Percentiles rank a stretch among this genome's conserved stretches.
Evolutionary conservation across 2,113 vertebrate species (phyloP).

Genomic region (Sceloporus undulatus): DNA sequence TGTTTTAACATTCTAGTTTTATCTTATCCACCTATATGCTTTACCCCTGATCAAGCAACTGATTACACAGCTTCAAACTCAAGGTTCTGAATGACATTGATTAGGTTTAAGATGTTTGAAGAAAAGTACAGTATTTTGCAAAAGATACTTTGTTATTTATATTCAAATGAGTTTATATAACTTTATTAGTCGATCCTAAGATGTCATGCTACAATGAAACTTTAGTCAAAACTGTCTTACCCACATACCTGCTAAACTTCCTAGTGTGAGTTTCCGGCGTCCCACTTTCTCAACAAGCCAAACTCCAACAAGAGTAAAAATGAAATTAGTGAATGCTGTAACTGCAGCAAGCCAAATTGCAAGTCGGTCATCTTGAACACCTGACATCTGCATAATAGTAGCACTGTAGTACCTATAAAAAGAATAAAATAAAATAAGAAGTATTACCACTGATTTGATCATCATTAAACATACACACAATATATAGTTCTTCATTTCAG

Average conservation of each 20-base stretch:
- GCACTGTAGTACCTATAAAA: conserved; percentile 94
- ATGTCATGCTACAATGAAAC: neutral
- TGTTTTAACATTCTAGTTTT: too few relatives aligned
- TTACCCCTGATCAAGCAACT: too few relatives aligned
- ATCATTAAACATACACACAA: neutral
- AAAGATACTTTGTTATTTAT: neutral
- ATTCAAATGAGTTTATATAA: neutral
- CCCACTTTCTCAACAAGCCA: conserved; percentile 97
- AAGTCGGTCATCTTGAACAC: conserved; percentile 90
- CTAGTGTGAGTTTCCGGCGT: conserved; percentile 91
- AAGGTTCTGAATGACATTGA: too few relatives aligned
- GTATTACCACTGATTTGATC: fast-evolving
- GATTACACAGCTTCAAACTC: too few relatives aligned
- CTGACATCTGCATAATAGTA: conserved; percentile 99
- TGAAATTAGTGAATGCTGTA: conserved; percentile 94
- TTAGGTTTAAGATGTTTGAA: neutral
- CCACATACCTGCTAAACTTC: conserved; percentile 88
- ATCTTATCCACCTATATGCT: too few relatives aligned
- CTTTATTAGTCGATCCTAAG: neutral
- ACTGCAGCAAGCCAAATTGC: conserved; percentile 96
- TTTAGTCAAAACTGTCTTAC: neutral
- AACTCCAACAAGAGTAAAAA: conserved; percentile 94
- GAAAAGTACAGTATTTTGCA: neutral
- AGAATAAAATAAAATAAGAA: conserved; percentile 38
- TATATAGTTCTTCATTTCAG: neutral